Evolutionary conservation across 2,113 vertebrate genomes (phyloP).

Genomic region (Xiphophorus maculatus): DNA sequence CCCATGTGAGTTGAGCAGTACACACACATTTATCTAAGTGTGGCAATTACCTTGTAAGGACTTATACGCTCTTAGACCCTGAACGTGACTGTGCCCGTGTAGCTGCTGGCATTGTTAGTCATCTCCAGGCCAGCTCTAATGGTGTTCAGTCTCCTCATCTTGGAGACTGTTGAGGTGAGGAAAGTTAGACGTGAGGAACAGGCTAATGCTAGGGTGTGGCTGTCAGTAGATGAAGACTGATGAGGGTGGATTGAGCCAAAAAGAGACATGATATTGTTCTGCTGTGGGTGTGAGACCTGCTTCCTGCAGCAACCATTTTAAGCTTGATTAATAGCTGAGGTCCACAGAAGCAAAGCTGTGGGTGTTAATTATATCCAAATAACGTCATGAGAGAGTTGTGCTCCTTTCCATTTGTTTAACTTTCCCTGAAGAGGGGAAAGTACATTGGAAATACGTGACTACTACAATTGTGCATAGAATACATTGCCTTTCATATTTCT

Average conservation of each 20-base stretch:
- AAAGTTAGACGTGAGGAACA: background rate
- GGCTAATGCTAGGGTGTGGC: background rate
- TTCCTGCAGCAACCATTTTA: slow-evolving; percentile 33
- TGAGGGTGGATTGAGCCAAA: slow-evolving; percentile 20
- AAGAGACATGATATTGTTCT: slow-evolving; percentile 4
- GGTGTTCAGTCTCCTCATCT: slow-evolving; percentile 3
- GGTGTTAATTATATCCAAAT: slow-evolving; percentile 21
- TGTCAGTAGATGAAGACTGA: slow-evolving; percentile 27
- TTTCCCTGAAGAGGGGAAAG: background rate
- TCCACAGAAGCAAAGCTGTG: slow-evolving; percentile 13
- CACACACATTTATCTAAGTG: slow-evolving; percentile 5
- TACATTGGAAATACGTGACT: background rate
- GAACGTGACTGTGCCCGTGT: slow-evolving; percentile 37
- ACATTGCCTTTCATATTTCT: background rate
- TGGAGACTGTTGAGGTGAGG: slow-evolving; percentile 10
- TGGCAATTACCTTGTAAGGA: slow-evolving; percentile 43
- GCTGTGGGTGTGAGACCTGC: slow-evolving; percentile 4
- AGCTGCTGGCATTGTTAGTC: slow-evolving; percentile 36
- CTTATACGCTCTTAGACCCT: slow-evolving; percentile 13
- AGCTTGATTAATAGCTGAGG: slow-evolving; percentile 36
- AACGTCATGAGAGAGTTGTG: slow-evolving; percentile 6
- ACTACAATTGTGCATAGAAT: background rate
- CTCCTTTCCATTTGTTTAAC: background rate
- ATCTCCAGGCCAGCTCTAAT: slow-evolving; percentile 23
- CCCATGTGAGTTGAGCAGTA: background rate